Conservation (phyloP, 2,888 invertebrate genomes). For the Meiosimyza decipiens region DNA sequence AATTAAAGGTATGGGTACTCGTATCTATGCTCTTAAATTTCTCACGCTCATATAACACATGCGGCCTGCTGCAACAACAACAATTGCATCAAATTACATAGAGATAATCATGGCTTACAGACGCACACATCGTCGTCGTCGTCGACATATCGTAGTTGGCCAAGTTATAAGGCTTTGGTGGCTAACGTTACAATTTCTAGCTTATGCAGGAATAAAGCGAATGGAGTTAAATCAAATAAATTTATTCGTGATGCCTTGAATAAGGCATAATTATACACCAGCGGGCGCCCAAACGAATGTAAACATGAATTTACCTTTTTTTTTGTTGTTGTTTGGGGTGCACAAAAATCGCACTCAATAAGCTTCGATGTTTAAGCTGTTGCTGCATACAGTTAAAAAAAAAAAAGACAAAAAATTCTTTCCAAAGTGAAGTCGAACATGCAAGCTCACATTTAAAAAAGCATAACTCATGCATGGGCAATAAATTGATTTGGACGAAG, state of each 20-base stretch:
- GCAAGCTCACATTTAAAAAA: slow-evolving; percentile 43
- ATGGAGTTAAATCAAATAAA: slow-evolving; percentile 31
- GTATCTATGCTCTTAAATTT: slow-evolving; percentile 7
- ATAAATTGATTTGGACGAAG: slow-evolving; percentile 40
- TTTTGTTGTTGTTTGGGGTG: not conserved
- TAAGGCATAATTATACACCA: slow-evolving; percentile 60
- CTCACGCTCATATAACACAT: slow-evolving; percentile 33
- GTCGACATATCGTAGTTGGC: slow-evolving; percentile 11
- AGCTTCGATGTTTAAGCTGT: slow-evolving; percentile 11
- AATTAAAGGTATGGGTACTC: not conserved
- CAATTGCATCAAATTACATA: not conserved
- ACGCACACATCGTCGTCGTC: slow-evolving; percentile 4
- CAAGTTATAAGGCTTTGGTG: slow-evolving; percentile 1
- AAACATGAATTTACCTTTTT: slow-evolving; percentile 45
- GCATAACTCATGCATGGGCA: slow-evolving; percentile 42
- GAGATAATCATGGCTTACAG: slow-evolving; percentile 30
- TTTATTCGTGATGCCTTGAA: slow-evolving; percentile 54
- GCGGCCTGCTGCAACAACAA: slow-evolving; percentile 7
- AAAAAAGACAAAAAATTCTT: too few relatives aligned
- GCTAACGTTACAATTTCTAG: slow-evolving; percentile 22
- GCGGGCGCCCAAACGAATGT: slow-evolving; percentile 53
- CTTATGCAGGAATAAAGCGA: not conserved
- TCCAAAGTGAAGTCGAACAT: not conserved
- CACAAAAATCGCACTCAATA: slow-evolving; percentile 32
- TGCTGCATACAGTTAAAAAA: not conserved